phyloP scores from a whole-genome alignment of 2,113 vertebrate species.

The Misgurnus mizolepis region DNA sequence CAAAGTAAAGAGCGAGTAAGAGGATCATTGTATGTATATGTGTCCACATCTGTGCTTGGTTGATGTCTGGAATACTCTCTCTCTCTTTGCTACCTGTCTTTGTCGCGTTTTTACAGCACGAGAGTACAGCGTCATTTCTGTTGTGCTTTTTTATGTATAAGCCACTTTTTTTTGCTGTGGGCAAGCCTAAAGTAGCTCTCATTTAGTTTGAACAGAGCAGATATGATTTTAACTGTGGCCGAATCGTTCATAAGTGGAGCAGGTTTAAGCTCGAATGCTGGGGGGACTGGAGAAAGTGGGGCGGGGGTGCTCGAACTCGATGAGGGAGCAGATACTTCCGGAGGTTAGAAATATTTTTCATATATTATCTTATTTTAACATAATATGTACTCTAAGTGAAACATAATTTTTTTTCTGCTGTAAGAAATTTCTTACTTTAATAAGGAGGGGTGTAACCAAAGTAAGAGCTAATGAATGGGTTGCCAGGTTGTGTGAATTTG shows the following conservation, averaged over 20 bases:
- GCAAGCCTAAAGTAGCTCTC: conserved; percentile 6
- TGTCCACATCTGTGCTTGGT: conserved; percentile 64
- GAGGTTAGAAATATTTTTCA: conserved; percentile 61
- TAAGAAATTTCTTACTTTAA: background rate
- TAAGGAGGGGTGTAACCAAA: background rate
- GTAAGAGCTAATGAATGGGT: background rate
- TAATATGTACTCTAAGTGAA: no score
- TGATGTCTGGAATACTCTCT: conserved; percentile 35
- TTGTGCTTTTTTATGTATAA: background rate
- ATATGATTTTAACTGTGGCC: conserved; percentile 70
- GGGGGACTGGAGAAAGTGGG: conserved; percentile 34
- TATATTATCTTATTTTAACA: background rate
- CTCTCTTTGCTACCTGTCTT: conserved; percentile 31
- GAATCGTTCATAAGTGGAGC: conserved; percentile 67
- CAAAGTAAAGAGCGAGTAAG: conserved; percentile 28
- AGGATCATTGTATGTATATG: conserved; percentile 43
- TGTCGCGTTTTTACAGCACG: conserved; percentile 21
- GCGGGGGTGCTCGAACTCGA: conserved; percentile 19
- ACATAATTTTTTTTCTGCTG: no score
- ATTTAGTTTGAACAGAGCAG: background rate
- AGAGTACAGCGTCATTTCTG: background rate
- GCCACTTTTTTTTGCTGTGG: background rate
- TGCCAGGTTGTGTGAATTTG: background rate
- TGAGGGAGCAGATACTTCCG: conserved; percentile 53
- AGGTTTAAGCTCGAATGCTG: conserved; percentile 50